phyloP scores from a whole-genome alignment of 2,113 vertebrate species.

The Pangasianodon gigas region DNA sequence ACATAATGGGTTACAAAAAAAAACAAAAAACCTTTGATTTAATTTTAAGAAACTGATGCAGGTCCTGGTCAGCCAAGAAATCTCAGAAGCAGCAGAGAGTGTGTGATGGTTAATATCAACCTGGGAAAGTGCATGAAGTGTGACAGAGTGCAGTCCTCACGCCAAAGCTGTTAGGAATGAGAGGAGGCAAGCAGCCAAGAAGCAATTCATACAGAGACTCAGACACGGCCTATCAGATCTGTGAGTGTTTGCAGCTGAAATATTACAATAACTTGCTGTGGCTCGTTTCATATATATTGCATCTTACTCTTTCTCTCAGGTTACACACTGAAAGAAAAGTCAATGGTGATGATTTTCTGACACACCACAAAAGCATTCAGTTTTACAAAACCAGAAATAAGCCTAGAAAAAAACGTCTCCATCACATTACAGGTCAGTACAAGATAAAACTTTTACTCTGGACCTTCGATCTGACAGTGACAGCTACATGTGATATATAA shows the following conservation, averaged over 20 bases:
- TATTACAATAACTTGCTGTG: neutral
- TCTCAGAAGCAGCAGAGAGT: neutral
- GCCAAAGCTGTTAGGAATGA: slow-evolving; percentile 25
- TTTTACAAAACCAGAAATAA: neutral
- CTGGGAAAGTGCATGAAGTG: neutral
- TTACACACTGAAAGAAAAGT: no score
- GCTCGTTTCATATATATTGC: no score
- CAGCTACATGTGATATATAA: no score
- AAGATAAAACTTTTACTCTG: no score
- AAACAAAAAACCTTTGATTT: neutral
- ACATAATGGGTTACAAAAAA: neutral
- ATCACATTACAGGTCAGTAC: neutral
- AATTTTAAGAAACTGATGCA: neutral
- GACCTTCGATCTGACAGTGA: no score
- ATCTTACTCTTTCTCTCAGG: no score
- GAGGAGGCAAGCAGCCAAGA: slow-evolving; percentile 17
- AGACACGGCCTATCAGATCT: slow-evolving; percentile 23
- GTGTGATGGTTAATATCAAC: slow-evolving; percentile 26
- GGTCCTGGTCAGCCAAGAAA: slow-evolving; percentile 2
- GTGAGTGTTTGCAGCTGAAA: slow-evolving; percentile 26
- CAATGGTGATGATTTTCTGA: no score
- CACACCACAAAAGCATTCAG: neutral
- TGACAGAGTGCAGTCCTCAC: slow-evolving; percentile 31
- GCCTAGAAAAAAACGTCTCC: neutral
- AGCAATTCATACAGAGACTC: slow-evolving; percentile 4